A percentile compares a stretch with the other conserved stretches of the same genome.
phyloP scores from a whole-genome alignment of 2,888 invertebrate genomes.

The Mesorhabditis belari region DNA sequence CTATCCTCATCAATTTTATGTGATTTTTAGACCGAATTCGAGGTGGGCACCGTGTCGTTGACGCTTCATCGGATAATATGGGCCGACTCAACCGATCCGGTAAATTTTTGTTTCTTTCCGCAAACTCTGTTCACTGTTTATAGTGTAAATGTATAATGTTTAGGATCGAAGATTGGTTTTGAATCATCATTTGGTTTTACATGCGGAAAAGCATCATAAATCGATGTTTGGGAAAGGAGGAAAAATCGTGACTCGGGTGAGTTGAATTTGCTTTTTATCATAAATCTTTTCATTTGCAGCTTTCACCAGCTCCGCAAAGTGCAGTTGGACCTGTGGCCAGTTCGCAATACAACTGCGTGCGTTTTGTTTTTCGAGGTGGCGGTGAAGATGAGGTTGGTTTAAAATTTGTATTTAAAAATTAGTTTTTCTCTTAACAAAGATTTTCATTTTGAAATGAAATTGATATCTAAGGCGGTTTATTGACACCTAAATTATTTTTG shows the following conservation, averaged over 20 bases:
- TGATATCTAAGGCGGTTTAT: background rate
- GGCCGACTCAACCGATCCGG: constrained; percentile 51
- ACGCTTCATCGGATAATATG: constrained; percentile 51
- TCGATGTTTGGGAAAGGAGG: constrained; percentile 50
- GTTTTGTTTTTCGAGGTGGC: constrained; percentile 44
- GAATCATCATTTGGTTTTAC: constrained; percentile 48
- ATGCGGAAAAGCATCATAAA: constrained; percentile 46
- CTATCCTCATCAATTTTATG: background rate
- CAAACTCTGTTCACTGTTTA: background rate
- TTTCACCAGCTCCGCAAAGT: constrained; percentile 12
- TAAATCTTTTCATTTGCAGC: constrained; percentile 3
- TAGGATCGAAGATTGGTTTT: constrained; percentile 45
- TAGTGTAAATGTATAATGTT: constrained; percentile 1
- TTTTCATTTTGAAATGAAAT: background rate
- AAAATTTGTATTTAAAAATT: background rate
- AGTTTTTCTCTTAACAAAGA: background rate
- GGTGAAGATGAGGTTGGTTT: constrained; percentile 49
- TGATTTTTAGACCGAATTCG: constrained; percentile 40
- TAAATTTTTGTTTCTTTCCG: constrained; percentile 10
- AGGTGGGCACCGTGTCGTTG: constrained; percentile 49
- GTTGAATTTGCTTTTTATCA: background rate
- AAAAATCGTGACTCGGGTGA: constrained; percentile 36
- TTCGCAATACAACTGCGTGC: constrained; percentile 24
- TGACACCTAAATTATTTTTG: background rate
- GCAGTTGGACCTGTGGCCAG: constrained; percentile 42